phyloP scores from a whole-genome alignment of 2,113 vertebrate genomes.

The Eidolon helvum region DNA sequence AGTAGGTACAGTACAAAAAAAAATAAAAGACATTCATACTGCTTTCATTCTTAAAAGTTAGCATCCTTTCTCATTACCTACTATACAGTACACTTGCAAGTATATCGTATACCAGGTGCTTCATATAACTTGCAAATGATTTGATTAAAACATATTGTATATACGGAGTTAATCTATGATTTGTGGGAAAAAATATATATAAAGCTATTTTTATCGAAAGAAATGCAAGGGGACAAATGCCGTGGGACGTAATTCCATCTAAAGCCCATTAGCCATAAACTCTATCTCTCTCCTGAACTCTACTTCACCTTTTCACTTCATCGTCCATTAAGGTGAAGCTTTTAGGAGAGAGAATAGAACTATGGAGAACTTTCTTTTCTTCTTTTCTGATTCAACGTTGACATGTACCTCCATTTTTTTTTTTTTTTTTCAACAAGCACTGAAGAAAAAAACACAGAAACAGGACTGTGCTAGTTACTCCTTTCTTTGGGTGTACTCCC shows the following conservation, averaged over 20 bases:
- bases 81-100: not conserved
- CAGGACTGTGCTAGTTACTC: fast-evolving
- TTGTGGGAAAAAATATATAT: not conserved
- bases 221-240: not conserved
- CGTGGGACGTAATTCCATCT: too few relatives aligned
- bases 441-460: not conserved
- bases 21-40: not conserved
- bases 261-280: not conserved
- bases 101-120: not conserved
- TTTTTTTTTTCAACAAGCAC: not conserved
- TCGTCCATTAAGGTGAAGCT: not conserved
- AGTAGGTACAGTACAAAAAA: not conserved
- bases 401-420: not conserved
- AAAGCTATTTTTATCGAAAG: not conserved
- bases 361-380: not conserved
- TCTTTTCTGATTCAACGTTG: not conserved
- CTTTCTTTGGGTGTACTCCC: not conserved
- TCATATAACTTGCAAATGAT: not conserved
- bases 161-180: not conserved
- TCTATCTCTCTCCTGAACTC: not conserved
- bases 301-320: not conserved
- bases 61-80: not conserved
- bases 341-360: not conserved
- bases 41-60: not conserved
- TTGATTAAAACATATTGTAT: not conserved